Base-by-base conservation (phyloP, 2,113 vertebrate species). In the Lasiurus borealis region DNA sequence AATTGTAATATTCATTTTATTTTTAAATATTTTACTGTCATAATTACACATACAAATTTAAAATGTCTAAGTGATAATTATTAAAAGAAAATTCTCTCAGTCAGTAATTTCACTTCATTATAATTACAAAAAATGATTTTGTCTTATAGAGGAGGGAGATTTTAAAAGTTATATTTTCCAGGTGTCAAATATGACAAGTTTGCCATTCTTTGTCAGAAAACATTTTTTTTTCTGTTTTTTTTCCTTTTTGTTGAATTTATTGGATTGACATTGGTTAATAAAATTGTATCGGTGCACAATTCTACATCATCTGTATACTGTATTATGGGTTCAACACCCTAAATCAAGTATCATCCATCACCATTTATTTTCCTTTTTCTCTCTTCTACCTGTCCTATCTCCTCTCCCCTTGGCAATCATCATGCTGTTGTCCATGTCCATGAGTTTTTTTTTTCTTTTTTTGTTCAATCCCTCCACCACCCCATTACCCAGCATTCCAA, bases 101-200 rank as follows among this genome's bases (percentile, higher is more conserved):
- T n/a, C 36, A 81, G 91, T 77, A 50, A 68, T 83, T 89, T 93
- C n/a, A 93, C 27, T 57, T 93, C 21, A 76, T 52, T 95, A 72
- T 69, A 64, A 78, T 85, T 78, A 76, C 23, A 48, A 25, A 83
- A 84, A 92, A 69, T 48, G 2, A 87, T 52, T 48, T 91, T 93
- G 31, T 83, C 46, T 21, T 78, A 46, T 27, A 83, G 31, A 82
- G 46, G 40, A 82, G 27, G 34, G 5, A 2, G 18, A 21, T 92
- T 25, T 81, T 91, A 88, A 73, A 92, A 88, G 46, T 29, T 6
- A 81, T 64, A 23, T 88, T 85, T 92, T 82, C 29, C n/a, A 89
- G 25, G 15, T 29, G 19, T 66, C 75, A 80, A 81, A 64, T 75
- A 71, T 85, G 29, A 13, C 50, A 71, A 31, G 15, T 95, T 62